A percentile compares a stretch with the other conserved stretches of the same genome.
These are phyloP conservation scores for Pseudomugil gertrudae DNA, from an alignment of 2,797 vertebrate species.

Conservation along the genomic window DNA sequence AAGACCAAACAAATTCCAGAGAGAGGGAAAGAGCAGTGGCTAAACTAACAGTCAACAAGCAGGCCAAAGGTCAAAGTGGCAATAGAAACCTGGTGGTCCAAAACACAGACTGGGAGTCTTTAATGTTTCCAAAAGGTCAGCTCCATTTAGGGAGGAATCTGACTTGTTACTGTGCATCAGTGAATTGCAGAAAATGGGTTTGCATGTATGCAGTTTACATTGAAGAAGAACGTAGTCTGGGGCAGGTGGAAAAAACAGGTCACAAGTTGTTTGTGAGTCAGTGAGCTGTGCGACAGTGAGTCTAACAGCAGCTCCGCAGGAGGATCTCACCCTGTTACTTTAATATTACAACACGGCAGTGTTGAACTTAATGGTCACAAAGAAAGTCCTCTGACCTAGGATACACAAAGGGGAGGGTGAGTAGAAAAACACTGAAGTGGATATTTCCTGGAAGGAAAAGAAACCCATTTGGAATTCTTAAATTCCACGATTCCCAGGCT, in stretches of 20 bases:
- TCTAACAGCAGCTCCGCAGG: constrained; percentile 65
- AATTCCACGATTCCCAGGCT: constrained; percentile 52
- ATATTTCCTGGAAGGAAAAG: constrained; percentile 56
- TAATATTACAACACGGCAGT: constrained; percentile 50
- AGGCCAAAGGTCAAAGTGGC: constrained; percentile 61
- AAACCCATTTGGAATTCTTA: constrained; percentile 54
- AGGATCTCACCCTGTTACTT: constrained; percentile 62
- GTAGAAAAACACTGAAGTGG: constrained; percentile 46
- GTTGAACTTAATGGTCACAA: constrained; percentile 39
- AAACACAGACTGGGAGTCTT: constrained; percentile 19
- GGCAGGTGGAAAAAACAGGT: constrained; percentile 47
- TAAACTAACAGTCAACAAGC: constrained; percentile 58
- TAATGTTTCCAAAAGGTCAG: constrained; percentile 35
- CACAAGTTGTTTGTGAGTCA: constrained; percentile 74
- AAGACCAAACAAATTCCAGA: constrained; percentile 15
- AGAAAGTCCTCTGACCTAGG: constrained; percentile 41
- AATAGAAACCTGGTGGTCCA: constrained; percentile 36
- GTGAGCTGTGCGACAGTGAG: constrained; percentile 74
- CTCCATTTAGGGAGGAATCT: constrained; percentile 31
- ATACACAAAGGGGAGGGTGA: constrained; percentile 27
- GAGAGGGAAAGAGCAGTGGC: constrained; percentile 17
- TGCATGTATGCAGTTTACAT: constrained; percentile 20
- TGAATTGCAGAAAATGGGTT: constrained; percentile 41
- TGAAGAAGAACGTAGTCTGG: constrained; percentile 37
- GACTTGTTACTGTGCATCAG: constrained; percentile 40